Evolutionary conservation across 2,797 vertebrate species (phyloP).

Genomic region (Esox lucius): DNA sequence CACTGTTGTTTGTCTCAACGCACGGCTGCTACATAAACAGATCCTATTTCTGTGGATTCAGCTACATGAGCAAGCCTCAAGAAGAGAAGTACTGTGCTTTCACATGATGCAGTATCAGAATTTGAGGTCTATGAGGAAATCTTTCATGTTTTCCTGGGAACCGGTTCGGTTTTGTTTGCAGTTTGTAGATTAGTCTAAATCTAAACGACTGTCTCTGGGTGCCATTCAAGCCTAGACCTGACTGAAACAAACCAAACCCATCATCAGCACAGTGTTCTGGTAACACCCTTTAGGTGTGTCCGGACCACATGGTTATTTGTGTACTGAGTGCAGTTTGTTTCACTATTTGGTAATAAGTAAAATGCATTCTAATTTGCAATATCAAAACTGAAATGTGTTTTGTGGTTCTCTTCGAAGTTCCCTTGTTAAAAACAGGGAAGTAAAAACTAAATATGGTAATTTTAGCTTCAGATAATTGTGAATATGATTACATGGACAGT

Average conservation of each 20-base stretch:
- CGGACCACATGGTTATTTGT: background rate
- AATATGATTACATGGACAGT: background rate
- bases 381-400: background rate
- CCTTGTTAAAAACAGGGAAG: background rate
- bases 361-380: background rate
- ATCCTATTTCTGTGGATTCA: background rate
- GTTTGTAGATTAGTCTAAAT: background rate
- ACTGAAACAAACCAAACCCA: background rate
- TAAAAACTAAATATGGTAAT: background rate
- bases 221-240: background rate
- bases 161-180: background rate
- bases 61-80: background rate
- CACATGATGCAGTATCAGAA: background rate
- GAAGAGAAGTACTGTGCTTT: background rate
- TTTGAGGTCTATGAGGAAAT: background rate
- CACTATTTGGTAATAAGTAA: background rate
- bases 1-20: too few species aligned
- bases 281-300: background rate
- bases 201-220: background rate
- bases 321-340: background rate
- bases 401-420: background rate
- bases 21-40: background rate
- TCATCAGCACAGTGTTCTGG: background rate
- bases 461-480: background rate
- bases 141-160: background rate